These are phyloP conservation scores for Spermophilus dauricus DNA, from an alignment of 2,113 vertebrate species.

Conservation along the genomic window DNA sequence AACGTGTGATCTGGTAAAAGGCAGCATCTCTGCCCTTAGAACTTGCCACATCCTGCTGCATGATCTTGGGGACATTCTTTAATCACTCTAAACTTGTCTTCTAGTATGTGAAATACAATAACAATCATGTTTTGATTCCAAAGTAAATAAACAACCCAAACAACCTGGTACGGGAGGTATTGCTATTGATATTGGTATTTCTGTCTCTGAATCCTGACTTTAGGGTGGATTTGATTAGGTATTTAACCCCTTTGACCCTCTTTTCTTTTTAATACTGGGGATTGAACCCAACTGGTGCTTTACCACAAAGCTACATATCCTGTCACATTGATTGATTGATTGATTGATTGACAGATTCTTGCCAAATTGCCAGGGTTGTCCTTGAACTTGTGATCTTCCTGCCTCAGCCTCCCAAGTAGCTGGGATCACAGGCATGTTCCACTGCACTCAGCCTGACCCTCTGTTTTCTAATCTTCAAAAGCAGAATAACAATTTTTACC, in stretches of 20 bases:
- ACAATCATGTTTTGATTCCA: background rate
- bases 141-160: background rate
- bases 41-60: background rate
- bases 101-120: background rate
- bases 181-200: background rate
- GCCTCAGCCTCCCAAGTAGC: no score
- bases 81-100: background rate
- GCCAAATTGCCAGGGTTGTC: no score
- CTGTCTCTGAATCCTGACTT: background rate
- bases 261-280: background rate
- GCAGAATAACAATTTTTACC: background rate
- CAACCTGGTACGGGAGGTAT: background rate
- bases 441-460: background rate
- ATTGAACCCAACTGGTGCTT: no score
- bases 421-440: no score
- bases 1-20: background rate
- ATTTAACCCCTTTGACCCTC: background rate
- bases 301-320: no score
- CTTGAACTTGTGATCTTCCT: no score
- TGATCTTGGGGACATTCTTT: background rate
- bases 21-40: background rate
- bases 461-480: slow-evolving; percentile 3
- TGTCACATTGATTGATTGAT: no score
- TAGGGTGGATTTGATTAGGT: background rate
- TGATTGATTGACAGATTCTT: no score